Evolutionary conservation across 2,888 invertebrate genomes (phyloP).

Genomic region (Tipula vernalis): DNA sequence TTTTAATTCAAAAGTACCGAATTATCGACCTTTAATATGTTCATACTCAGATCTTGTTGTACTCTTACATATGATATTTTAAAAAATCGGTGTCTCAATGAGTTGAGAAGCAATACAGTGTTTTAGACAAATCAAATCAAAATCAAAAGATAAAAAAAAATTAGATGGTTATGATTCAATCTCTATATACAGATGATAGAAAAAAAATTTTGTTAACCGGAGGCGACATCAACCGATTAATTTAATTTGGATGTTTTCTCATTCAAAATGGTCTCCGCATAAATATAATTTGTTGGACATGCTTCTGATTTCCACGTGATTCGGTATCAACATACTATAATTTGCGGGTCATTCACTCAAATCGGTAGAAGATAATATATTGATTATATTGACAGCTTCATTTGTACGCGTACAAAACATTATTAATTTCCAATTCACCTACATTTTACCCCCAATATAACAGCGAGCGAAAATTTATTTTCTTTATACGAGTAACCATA

Average conservation of each 20-base stretch:
- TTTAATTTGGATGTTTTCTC: neutral
- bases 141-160: neutral
- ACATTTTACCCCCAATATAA: neutral
- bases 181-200: neutral
- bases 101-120: neutral
- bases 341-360: neutral
- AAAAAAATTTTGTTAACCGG: neutral
- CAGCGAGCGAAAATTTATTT: constrained; percentile 4
- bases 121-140: neutral
- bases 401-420: neutral
- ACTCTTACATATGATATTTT: neutral
- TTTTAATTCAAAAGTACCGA: neutral
- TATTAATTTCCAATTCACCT: constrained; percentile 4
- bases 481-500: neutral
- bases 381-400: neutral
- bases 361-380: neutral
- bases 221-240: neutral
- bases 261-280: neutral
- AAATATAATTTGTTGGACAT: neutral
- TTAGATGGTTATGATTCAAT: neutral
- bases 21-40: neutral
- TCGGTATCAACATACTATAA: neutral
- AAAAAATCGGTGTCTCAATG: neutral
- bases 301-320: neutral
- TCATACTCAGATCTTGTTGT: neutral